Evolutionary conservation across 2,888 invertebrate genomes (phyloP), one percentile per base, ranked within the genome.

Genomic region (Philaethria dido): DNA sequence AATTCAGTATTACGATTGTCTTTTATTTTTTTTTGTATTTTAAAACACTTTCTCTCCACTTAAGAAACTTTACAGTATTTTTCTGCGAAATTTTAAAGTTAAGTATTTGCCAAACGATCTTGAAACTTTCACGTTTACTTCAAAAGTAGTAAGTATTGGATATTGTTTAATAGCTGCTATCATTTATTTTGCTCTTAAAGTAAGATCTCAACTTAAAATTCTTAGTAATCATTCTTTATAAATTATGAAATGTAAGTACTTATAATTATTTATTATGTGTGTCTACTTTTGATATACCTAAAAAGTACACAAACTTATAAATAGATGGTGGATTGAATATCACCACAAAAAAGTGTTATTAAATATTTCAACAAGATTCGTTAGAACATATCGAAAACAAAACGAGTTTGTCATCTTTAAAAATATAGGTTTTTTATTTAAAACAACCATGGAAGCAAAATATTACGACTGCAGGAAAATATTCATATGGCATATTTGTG

Each of bases 91-190:
- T 22, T 63, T 45, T 20, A 20, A 64, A 55, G 64, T 47, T 62
- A 50, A 50, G 50, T 50, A 42, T 62, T 42, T 62, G 16, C 47
- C 22, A 6, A 50, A 22, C 9, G 55, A 39, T 39, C 55, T 39
- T 22, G n/a, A 57, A 57, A 57, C 57, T 57, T 57, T 25, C n/a
- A 39, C 20, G 39, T 57, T 57, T 52, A 57, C 42, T 57, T 57
- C n/a, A 25, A n/a, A 42, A 57, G 25, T 44, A 57, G 42, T 22
- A 57, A 57, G 39, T 42, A 57, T 42, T 42, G 42, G 11, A 50
- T 29, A 29, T 50, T 57, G 39, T 22, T 42, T 22, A 42, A 57
- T 57, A 57, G n/a, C 57, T 11, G 16, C 57, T 11, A 22, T 57
- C n/a, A 57, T 25, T 57, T 57, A 25, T 57, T 57, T 57, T 14